These are phyloP conservation scores for Plotosus lineatus DNA, from an alignment of 2,113 vertebrate genomes.

Conservation along the genomic window DNA sequence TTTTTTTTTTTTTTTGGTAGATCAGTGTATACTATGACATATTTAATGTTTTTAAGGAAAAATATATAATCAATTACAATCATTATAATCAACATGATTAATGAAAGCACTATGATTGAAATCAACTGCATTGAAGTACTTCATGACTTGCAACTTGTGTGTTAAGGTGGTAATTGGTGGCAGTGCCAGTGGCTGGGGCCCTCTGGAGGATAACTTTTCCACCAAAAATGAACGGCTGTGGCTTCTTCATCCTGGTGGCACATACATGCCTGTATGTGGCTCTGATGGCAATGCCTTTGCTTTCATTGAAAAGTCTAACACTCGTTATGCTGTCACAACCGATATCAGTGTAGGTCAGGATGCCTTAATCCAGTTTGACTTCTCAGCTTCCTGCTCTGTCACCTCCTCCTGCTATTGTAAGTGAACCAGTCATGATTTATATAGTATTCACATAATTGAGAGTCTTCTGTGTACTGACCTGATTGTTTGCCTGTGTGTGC, in stretches of 20 bases:
- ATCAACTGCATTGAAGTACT: background rate
- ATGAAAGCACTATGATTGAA: background rate
- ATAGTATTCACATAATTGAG: background rate
- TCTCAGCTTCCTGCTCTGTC: constrained; percentile 96
- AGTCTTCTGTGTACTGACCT: background rate
- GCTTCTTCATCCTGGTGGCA: constrained; percentile 95
- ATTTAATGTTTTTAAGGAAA: background rate
- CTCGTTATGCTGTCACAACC: constrained; percentile 92
- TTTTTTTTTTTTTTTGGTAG: too few relatives aligned
- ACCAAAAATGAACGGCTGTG: constrained; percentile 88
- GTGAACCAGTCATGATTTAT: constrained; percentile 18
- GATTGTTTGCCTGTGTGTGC: constrained; percentile 5
- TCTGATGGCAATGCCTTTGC: constrained; percentile 92
- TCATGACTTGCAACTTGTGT: background rate
- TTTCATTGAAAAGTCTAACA: constrained; percentile 97
- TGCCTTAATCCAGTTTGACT: constrained; percentile 95
- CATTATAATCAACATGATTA: background rate
- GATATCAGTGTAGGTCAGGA: constrained; percentile 92
- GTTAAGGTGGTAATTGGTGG: constrained; percentile 93
- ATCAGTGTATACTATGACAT: background rate
- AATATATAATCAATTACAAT: too few relatives aligned
- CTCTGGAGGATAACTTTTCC: constrained; percentile 93
- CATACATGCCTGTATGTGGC: constrained; percentile 94
- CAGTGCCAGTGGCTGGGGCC: constrained; percentile 92
- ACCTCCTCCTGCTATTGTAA: constrained; percentile 97